phyloP scores from a whole-genome alignment of 1,140 invertebrate species.

The Chrysopa pallens region DNA sequence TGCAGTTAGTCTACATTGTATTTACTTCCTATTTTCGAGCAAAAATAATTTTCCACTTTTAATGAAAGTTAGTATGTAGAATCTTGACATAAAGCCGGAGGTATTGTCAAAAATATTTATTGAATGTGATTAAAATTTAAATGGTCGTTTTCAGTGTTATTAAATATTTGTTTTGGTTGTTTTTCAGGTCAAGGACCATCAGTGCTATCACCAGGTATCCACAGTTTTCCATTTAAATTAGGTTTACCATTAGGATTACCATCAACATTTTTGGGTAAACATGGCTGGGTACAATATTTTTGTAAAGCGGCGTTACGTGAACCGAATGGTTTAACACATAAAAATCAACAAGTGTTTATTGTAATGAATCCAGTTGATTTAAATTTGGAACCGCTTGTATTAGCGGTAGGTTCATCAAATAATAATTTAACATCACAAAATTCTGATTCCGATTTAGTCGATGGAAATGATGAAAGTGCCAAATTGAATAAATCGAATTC shows the following conservation, averaged over 20 bases:
- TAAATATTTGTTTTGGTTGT: conserved; percentile 3
- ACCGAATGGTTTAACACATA: conserved; percentile 77
- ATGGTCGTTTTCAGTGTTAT: too few species aligned
- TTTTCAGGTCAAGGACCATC: conserved; percentile 56
- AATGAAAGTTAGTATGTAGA: too few species aligned
- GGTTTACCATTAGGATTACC: conserved; percentile 77
- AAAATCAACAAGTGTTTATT: conserved; percentile 92
- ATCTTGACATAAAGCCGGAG: too few species aligned
- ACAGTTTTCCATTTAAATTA: conserved; percentile 88
- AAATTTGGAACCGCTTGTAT: conserved; percentile 72
- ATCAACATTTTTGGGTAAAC: conserved; percentile 83
- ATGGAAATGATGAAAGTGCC: too few species aligned
- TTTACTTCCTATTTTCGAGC: too few species aligned
- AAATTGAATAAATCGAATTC: too few species aligned
- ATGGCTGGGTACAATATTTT: conserved; percentile 91
- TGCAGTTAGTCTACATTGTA: too few species aligned
- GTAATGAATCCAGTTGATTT: conserved; percentile 93
- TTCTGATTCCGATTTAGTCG: too few species aligned
- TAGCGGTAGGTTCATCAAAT: conserved; percentile 50
- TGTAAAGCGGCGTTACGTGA: conserved; percentile 82
- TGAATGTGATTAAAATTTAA: too few species aligned
- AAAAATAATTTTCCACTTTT: too few species aligned
- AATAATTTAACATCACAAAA: not conserved
- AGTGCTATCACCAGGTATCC: conserved; percentile 79
- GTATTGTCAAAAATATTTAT: too few species aligned